A percentile compares a stretch with the other conserved stretches of the same genome.
Evolutionary conservation across 2,888 invertebrate genomes (phyloP).

Genomic region (Hypomecis punctinalis): DNA sequence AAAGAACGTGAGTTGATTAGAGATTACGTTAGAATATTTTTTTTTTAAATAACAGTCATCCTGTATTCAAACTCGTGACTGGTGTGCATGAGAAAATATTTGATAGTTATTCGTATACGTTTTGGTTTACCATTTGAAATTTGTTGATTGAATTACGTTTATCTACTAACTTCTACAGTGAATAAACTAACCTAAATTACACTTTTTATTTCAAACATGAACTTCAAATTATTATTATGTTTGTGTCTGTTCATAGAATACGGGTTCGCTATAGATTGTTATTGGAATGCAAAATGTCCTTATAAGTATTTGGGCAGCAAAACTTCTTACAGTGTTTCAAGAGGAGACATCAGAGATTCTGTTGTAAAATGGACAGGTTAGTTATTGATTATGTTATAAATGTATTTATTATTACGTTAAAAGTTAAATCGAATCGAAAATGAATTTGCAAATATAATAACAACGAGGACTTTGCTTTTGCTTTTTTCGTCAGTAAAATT

Average conservation of each 20-base stretch:
- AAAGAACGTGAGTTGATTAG: background rate
- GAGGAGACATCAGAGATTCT: slow-evolving; percentile 73
- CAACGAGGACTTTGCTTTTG: no score
- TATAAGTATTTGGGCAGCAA: slow-evolving; percentile 70
- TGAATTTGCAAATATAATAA: no score
- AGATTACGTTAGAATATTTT: background rate
- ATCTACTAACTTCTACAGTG: background rate
- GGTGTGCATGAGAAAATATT: slow-evolving; percentile 26
- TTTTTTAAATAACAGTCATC: background rate
- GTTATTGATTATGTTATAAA: slow-evolving; percentile 28
- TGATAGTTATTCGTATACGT: background rate
- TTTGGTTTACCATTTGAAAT: slow-evolving; percentile 7
- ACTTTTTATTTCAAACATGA: slow-evolving; percentile 47
- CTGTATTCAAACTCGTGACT: slow-evolving; percentile 12
- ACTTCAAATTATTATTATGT: slow-evolving; percentile 41
- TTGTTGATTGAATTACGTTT: background rate
- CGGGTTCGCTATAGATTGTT: slow-evolving; percentile 61
- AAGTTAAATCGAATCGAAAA: no score
- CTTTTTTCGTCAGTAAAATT: no score
- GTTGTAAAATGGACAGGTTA: slow-evolving; percentile 66
- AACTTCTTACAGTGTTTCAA: slow-evolving; percentile 66
- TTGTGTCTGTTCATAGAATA: slow-evolving; percentile 43
- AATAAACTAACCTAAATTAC: background rate
- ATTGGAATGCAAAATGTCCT: slow-evolving; percentile 75
- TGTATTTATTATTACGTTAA: no score